Evolutionary conservation across 2,888 invertebrate species (phyloP), one percentile per base, ranked within the genome.

Genomic region (Noctua pronuba): DNA sequence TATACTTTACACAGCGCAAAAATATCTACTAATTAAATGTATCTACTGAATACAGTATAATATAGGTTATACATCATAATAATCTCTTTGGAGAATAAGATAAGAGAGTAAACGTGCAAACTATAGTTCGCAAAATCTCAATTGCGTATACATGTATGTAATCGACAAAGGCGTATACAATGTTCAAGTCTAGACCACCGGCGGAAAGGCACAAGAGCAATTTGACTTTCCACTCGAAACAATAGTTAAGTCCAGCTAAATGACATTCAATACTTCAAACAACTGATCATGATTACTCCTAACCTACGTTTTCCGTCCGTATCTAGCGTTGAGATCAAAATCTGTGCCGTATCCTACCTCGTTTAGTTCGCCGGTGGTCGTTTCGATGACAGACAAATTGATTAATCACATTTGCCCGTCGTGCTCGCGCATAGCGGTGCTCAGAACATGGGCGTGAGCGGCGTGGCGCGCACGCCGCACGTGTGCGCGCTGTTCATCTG

Each of bases 401-500:
- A 93, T 92, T 88, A 86, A 79, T 81, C 71, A 79, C 72, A 86
- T 64, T 52, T 83, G 75, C 35, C 73, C 67, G 69, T 80, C 66
- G 64, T 66, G 67, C 52, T 64, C 66, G 35, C 60, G 41, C 65
- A 49, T 38, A 64, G 52, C 52, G 24, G 58, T 44, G 52, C 67
- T 90, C 94, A 96, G 90, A 96, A 96, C 96, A 96, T 96, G 75
- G 96, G 96, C 83, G 95, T 91, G 46, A 96, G 92, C 1, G 96
- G 96, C 3, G 96, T 96, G 64, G 96, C 96, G 73, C 96, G 95
- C 64, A 96, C 96, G 58, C 96, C 96, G 80, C 96, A 96, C 8
- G 96, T 96, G 82, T 97, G 96, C 4, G 96, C 95, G 88, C 96
- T 96, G 90, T 96, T 97, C 96, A 96, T 96, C 86, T 96, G 96